phyloP scores from a whole-genome alignment of 2,888 invertebrate genomes.

The Thalpophila matura region DNA sequence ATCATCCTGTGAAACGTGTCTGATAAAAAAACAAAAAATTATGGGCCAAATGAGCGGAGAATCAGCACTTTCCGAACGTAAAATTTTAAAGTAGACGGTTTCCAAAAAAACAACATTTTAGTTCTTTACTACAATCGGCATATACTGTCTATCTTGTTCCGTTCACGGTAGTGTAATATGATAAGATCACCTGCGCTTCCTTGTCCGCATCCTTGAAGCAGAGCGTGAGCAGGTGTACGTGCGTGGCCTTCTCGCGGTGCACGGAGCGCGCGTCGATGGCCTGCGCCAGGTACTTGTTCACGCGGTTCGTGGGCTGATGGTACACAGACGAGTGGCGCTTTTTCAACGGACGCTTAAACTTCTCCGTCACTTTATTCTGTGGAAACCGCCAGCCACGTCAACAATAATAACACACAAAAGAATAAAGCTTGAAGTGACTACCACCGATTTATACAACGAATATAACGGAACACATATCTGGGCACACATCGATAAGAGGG shows the following conservation, averaged over 20 bases:
- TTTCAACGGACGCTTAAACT: slow-evolving; percentile 96
- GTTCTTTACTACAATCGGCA: neutral
- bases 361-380: slow-evolving; percentile 96
- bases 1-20: too few species aligned
- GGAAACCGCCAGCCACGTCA: slow-evolving; percentile 73
- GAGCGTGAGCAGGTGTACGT: slow-evolving; percentile 96
- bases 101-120: neutral
- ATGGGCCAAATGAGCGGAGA: neutral
- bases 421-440: slow-evolving; percentile 31
- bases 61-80: neutral
- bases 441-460: slow-evolving; percentile 65
- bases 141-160: neutral
- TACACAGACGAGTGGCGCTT: slow-evolving; percentile 96
- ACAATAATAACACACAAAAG: slow-evolving; percentile 54
- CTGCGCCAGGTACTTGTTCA: slow-evolving; percentile 97
- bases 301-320: slow-evolving; percentile 97
- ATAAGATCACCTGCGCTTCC: slow-evolving; percentile 92
- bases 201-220: slow-evolving; percentile 96
- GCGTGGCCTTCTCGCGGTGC: slow-evolving; percentile 96
- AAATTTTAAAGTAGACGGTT: too few species aligned
- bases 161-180: neutral
- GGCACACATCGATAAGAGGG: slow-evolving; percentile 61
- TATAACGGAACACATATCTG: slow-evolving; percentile 57
- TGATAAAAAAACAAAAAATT: too few species aligned
- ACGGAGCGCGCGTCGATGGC: slow-evolving; percentile 97